phyloP scores from a whole-genome alignment of 2,797 vertebrate species.

The Apodemus agrarius region DNA sequence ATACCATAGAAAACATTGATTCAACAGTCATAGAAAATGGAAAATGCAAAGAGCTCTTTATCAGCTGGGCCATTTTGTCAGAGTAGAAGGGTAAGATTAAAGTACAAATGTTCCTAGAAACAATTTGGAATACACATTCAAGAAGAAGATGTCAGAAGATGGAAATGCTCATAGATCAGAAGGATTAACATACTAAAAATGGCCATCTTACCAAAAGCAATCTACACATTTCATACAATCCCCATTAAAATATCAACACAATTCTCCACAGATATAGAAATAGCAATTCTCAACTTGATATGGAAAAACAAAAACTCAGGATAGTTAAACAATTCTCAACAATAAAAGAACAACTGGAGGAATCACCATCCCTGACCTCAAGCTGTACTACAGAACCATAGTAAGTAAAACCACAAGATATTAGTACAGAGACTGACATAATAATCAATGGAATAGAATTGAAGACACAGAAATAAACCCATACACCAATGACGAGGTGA shows the following conservation, averaged over 20 bases:
- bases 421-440: neutral
- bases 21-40: neutral
- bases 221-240: neutral
- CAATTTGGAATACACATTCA: neutral
- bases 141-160: neutral
- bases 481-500: neutral
- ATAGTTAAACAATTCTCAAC: neutral
- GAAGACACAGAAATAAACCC: neutral
- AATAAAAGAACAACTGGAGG: neutral
- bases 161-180: neutral
- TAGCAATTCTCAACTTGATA: neutral
- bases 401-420: neutral
- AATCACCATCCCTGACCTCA: neutral
- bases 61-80: neutral
- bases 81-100: neutral
- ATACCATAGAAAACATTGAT: neutral
- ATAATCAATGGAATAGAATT: neutral
- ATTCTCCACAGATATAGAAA: neutral
- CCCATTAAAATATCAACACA: neutral
- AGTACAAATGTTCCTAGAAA: neutral
- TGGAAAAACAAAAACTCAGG: neutral
- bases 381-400: neutral
- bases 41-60: neutral
- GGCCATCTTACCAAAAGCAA: neutral
- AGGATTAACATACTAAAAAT: neutral